Percentiles rank a stretch among this genome's conserved stretches.
phyloP scores from a whole-genome alignment of 2,113 vertebrate genomes.

The Datnioides undecimradiatus region DNA sequence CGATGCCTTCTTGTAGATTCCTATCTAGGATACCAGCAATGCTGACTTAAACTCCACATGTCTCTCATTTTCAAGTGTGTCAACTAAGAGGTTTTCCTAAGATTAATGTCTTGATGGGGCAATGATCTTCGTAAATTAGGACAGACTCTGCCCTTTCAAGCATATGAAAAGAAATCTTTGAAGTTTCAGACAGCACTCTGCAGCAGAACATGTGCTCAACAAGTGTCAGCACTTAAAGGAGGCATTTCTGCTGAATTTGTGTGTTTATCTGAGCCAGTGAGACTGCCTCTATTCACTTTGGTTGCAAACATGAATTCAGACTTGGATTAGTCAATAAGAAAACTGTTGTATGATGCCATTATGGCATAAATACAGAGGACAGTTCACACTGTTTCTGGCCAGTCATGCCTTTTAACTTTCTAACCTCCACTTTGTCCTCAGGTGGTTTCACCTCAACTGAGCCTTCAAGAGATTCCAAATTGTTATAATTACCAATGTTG shows the following conservation, averaged over 20 bases:
- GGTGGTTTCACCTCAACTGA: conserved; percentile 33
- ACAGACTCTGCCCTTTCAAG: conserved; percentile 3
- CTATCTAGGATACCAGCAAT: no score
- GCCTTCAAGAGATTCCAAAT: conserved; percentile 43
- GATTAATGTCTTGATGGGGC: conserved; percentile 27
- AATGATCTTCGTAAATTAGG: conserved; percentile 38
- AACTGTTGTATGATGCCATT: not conserved
- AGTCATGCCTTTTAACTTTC: conserved; percentile 39
- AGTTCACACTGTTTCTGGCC: not conserved
- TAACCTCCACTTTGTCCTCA: conserved; percentile 22
- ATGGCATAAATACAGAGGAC: not conserved
- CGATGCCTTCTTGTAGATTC: not conserved
- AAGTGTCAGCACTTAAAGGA: conserved; percentile 4
- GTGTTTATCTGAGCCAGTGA: conserved; percentile 2
- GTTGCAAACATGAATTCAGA: not conserved
- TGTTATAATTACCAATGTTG: conserved; percentile 27
- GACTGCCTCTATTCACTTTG: not conserved
- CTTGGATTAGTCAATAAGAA: not conserved
- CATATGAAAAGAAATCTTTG: conserved; percentile 25
- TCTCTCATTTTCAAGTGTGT: conserved; percentile 33
- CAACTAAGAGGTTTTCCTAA: not conserved
- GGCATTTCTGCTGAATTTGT: conserved; percentile 27
- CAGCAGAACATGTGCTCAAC: conserved; percentile 40
- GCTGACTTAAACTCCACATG: not conserved
- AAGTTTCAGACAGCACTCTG: conserved; percentile 7